phyloP scores from a whole-genome alignment of 2,888 invertebrate genomes.

The Microctonus brassicae region DNA sequence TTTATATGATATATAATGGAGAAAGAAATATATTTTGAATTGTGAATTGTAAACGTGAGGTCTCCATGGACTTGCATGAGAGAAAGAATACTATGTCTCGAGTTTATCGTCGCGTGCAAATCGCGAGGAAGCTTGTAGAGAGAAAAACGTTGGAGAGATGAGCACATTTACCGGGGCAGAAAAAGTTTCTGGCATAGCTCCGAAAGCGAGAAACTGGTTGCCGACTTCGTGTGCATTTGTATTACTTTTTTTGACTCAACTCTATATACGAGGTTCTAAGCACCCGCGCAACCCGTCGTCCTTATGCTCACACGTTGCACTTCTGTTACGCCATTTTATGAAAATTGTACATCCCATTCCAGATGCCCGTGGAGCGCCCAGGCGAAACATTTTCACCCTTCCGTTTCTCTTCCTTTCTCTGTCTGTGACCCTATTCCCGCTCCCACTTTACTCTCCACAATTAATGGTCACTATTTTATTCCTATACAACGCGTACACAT shows the following conservation, averaged over 20 bases:
- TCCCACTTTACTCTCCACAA: too few species aligned
- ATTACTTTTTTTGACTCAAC: slow-evolving; percentile 56
- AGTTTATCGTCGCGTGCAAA: slow-evolving; percentile 46
- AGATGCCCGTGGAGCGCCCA: too few species aligned
- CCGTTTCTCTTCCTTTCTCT: slow-evolving; percentile 48
- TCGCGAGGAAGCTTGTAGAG: slow-evolving; percentile 40
- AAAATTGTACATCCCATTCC: slow-evolving; percentile 61
- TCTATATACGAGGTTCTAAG: slow-evolving; percentile 31
- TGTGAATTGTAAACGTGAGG: slow-evolving; percentile 19
- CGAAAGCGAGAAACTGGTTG: slow-evolving; percentile 36
- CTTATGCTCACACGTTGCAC: slow-evolving; percentile 32
- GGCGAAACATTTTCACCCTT: too few species aligned
- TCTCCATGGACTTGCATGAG: slow-evolving; percentile 1
- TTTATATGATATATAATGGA: slow-evolving; percentile 29
- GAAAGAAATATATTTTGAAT: neutral
- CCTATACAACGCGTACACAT: too few species aligned
- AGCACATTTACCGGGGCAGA: slow-evolving; percentile 37
- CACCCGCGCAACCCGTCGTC: slow-evolving; percentile 22
- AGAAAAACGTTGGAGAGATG: slow-evolving; percentile 37
- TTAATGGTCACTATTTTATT: slow-evolving; percentile 61
- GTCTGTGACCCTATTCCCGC: slow-evolving; percentile 25
- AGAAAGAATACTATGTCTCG: slow-evolving; percentile 18
- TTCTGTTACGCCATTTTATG: slow-evolving; percentile 58
- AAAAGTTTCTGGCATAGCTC: slow-evolving; percentile 48
- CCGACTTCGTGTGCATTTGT: slow-evolving; percentile 31